Evolutionary conservation across 1,140 invertebrate species (phyloP), one percentile per base, ranked within the genome.

Genomic region (Ruditapes philippinarum): DNA sequence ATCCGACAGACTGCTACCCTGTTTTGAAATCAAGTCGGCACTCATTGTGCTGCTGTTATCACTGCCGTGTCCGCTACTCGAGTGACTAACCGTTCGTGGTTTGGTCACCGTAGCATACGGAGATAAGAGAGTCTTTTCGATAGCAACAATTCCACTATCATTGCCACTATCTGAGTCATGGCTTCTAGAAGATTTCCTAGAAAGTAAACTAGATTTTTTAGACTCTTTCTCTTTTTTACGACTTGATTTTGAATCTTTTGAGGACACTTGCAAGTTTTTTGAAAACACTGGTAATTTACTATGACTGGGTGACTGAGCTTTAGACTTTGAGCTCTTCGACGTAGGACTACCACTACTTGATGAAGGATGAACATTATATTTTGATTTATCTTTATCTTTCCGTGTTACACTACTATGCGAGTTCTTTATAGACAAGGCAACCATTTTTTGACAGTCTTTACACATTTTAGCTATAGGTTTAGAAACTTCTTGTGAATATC

Each of bases 61-160:
- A 91, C 95, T 96, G 14, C 95, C 95, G 85, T 96, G 95, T 1
- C 96, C 95, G 88, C 95, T 95, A 82, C 95, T 96, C 0, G 95
- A 96, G 86, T 95, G 94, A 78, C 94, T 94, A 0, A 94, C 94
- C 38, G 92, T 94, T 5, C 95, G 81, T 17, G 95, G 95, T 83
- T 95, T 95, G 25, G 95, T 95, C 36, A 96, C 92, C 22, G 93
- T 95, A 62, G 92, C 92, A 88, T 96, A 96, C 0, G 95, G 95
- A 19, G 95, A 95, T 36, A 96, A 91, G 33, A 96, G 87, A 40
- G 90, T 94, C 70, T 93, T 93, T 80, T 94, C 95, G 45, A 91
- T 89, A 14, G 92, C 89, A 49, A 94, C 94, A 76, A 95, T 94
- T 22, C 94, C 94, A 85, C 94, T 95, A 85, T 94, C 95, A 83